phyloP scores from a whole-genome alignment of 2,888 invertebrate species.

The Polyommatus iphigenia region DNA sequence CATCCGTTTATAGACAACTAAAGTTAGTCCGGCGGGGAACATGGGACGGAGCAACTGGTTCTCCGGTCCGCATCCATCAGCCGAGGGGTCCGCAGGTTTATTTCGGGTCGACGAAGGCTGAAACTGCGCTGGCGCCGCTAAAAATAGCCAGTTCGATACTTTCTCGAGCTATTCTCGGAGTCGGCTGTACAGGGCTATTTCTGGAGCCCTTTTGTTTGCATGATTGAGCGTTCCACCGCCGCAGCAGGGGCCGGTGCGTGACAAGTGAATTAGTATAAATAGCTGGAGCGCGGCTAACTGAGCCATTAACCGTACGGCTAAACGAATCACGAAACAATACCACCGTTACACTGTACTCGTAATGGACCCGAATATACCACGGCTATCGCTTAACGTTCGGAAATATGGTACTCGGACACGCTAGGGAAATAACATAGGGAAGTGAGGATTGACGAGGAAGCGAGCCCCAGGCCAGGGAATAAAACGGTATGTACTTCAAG shows the following conservation, averaged over 20 bases:
- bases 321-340: constrained; percentile 11
- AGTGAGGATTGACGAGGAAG: background rate
- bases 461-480: background rate
- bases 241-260: constrained; percentile 27
- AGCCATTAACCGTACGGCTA: background rate
- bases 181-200: constrained; percentile 65
- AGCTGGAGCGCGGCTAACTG: background rate
- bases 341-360: background rate
- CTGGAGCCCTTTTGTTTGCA: constrained; percentile 52
- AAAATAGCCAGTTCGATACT: constrained; percentile 64
- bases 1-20: constrained; percentile 27
- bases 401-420: background rate
- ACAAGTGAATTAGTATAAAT: constrained; percentile 31
- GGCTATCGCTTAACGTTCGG: background rate
- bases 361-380: constrained; percentile 15
- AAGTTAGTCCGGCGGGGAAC: constrained; percentile 20
- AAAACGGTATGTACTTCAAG: background rate
- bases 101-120: constrained; percentile 66
- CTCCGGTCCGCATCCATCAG: constrained; percentile 37
- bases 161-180: constrained; percentile 63
- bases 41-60: constrained; percentile 38
- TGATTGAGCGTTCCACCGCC: constrained; percentile 38
- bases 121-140: constrained; percentile 52
- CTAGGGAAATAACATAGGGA: background rate
- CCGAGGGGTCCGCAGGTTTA: constrained; percentile 53